A percentile compares a stretch with the other conserved stretches of the same genome.
Evolutionary conservation across 2,888 invertebrate genomes (phyloP).

Genomic region (Drosophila siamana): DNA sequence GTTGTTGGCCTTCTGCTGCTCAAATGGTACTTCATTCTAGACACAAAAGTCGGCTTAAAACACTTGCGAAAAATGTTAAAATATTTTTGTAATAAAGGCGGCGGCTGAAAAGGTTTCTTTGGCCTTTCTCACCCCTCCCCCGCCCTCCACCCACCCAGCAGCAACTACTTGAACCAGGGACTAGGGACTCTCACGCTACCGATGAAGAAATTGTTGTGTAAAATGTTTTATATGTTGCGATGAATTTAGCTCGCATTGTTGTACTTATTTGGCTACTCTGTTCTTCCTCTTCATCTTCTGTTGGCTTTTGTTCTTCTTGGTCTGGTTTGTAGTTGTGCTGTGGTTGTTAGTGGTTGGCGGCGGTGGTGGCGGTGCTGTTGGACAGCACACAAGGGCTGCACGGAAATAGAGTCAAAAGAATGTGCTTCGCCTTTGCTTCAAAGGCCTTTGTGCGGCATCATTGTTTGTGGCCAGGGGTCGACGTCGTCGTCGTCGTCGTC

Average conservation of each 20-base stretch:
- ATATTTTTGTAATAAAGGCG: constrained; percentile 76
- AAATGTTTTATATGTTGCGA: constrained; percentile 80
- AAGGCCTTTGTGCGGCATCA: constrained; percentile 61
- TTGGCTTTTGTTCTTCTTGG: constrained; percentile 5
- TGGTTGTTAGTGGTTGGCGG: constrained; percentile 26
- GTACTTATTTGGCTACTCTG: constrained; percentile 44
- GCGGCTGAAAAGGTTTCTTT: constrained; percentile 63
- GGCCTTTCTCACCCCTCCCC: background rate
- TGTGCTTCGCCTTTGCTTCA: constrained; percentile 74
- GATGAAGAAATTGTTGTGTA: constrained; percentile 68
- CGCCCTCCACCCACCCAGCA: no score
- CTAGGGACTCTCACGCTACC: constrained; percentile 11
- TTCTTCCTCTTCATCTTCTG: constrained; percentile 6
- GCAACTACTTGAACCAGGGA: constrained; percentile 32
- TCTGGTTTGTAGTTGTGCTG: constrained; percentile 8
- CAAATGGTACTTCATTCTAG: constrained; percentile 76
- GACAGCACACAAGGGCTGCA: constrained; percentile 58
- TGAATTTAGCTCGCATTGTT: constrained; percentile 72
- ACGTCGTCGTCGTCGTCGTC: constrained; percentile 16
- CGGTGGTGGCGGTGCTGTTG: constrained; percentile 21
- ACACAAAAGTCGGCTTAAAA: constrained; percentile 81
- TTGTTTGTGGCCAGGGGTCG: constrained; percentile 50
- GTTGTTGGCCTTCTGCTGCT: constrained; percentile 37
- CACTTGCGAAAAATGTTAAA: constrained; percentile 81
- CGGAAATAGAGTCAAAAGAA: constrained; percentile 76